phyloP scores from a whole-genome alignment of 2,113 vertebrate genomes.

The Alouatta palliata region DNA sequence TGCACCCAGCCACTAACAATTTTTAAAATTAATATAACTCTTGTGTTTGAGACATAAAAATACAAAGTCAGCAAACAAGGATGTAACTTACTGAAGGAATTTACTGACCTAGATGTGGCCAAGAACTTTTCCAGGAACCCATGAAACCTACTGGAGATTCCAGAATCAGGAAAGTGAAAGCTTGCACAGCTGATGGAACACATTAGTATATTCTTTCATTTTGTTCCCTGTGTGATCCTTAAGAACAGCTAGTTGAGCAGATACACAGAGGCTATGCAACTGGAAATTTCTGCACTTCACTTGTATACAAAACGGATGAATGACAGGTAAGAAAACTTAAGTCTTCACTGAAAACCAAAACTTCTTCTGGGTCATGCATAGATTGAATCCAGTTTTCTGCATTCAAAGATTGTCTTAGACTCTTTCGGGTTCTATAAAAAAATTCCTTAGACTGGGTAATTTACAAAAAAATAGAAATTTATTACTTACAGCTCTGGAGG shows the following conservation, averaged over 20 bases:
- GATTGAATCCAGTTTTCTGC: not conserved
- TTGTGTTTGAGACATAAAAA: not conserved
- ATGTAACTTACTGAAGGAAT: not conserved
- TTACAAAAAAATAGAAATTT: not conserved
- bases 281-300: not conserved
- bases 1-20: no score
- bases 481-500: not conserved
- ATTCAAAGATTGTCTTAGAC: not conserved
- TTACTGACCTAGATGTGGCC: not conserved
- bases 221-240: not conserved
- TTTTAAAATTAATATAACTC: not conserved
- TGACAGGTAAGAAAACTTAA: not conserved
- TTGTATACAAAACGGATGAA: not conserved
- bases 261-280: not conserved
- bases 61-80: not conserved
- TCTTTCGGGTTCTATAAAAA: not conserved
- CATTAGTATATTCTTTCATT: not conserved
- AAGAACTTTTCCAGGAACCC: not conserved
- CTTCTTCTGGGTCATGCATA: not conserved
- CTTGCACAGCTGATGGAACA: fast-evolving
- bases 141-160: not conserved
- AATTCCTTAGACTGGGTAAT: not conserved
- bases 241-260: not conserved
- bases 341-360: not conserved
- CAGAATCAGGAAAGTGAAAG: not conserved